Evolutionary conservation across 2,797 vertebrate genomes (phyloP).

Genomic region (Mormyrus proboscirostris): DNA sequence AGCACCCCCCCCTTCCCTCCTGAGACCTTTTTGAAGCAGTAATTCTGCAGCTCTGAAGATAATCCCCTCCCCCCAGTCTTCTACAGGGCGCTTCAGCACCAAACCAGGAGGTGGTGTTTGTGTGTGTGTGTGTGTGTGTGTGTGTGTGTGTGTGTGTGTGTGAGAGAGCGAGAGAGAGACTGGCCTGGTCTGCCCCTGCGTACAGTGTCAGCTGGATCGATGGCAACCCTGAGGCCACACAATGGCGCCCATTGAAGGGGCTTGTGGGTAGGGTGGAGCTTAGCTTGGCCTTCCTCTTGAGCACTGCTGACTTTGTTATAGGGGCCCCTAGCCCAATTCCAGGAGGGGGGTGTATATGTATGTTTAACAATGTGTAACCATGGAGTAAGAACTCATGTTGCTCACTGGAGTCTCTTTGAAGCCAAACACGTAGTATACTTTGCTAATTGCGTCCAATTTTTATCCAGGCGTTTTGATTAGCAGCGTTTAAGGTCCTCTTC

Average conservation of each 20-base stretch:
- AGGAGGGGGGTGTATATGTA: neutral
- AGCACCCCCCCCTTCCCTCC: neutral
- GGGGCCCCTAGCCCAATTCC: neutral
- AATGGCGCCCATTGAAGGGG: neutral
- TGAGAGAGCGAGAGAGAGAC: neutral
- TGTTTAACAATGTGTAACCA: neutral
- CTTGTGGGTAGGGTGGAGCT: neutral
- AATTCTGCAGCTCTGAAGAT: neutral
- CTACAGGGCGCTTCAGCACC: neutral
- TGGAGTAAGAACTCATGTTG: neutral
- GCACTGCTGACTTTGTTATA: neutral
- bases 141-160: neutral
- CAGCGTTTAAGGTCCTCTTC: neutral
- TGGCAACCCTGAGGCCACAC: neutral
- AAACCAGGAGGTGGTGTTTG: neutral
- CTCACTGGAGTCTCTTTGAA: neutral
- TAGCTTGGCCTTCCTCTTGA: neutral
- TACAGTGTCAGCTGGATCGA: neutral
- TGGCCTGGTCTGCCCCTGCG: neutral
- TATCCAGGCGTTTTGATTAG: neutral
- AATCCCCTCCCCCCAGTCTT: neutral
- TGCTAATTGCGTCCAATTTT: neutral
- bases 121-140: neutral
- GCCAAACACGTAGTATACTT: neutral
- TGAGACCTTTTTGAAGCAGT: slow-evolving; percentile 9